Evolutionary conservation across 2,113 vertebrate genomes (phyloP).

Genomic region (Nannospalax galili): DNA sequence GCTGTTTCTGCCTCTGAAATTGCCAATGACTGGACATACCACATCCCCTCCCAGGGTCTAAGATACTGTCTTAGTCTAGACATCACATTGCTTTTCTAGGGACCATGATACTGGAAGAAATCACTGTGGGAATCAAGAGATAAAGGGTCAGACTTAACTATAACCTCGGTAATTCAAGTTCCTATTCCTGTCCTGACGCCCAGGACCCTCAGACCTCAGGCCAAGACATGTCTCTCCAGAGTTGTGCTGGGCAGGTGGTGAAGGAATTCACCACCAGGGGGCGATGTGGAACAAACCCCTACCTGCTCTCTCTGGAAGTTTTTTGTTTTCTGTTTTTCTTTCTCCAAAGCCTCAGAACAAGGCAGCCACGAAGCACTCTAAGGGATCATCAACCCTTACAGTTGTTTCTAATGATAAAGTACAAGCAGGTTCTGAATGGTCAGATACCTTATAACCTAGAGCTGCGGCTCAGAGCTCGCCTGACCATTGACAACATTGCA

Average conservation of each 20-base stretch:
- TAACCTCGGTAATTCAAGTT: neutral
- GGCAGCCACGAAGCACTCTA: neutral
- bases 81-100: neutral
- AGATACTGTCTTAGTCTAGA: neutral
- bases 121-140: neutral
- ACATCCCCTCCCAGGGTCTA: neutral
- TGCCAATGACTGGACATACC: neutral
- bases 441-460: neutral
- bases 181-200: neutral
- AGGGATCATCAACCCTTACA: neutral
- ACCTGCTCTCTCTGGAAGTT: neutral
- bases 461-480: neutral
- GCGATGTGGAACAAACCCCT: conserved; percentile 3
- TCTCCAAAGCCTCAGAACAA: neutral
- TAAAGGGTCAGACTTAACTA: neutral
- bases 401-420: neutral
- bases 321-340: neutral
- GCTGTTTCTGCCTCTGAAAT: neutral
- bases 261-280: neutral
- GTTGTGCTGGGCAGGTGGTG: neutral
- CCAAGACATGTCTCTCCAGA: neutral
- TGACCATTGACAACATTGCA: neutral
- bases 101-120: neutral
- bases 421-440: neutral
- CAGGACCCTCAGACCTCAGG: neutral